Evolutionary conservation across 2,888 invertebrate species (phyloP).

Genomic region (Heliconius charithonia): DNA sequence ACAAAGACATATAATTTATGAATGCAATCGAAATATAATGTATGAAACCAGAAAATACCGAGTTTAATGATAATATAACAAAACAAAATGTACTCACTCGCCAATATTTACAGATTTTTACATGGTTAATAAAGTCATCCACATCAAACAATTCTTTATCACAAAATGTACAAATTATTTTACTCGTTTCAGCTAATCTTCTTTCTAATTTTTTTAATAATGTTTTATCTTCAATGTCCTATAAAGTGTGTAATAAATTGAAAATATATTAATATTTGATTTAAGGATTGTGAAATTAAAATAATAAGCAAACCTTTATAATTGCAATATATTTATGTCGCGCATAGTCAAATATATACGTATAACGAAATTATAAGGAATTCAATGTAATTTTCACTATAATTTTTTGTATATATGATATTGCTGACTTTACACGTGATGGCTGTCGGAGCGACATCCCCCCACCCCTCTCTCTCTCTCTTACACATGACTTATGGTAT

Average conservation of each 20-base stretch:
- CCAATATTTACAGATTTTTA: conserved; percentile 55
- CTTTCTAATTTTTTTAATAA: conserved; percentile 53
- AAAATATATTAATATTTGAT: background rate
- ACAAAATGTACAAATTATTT: conserved; percentile 59
- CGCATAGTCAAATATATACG: too few species aligned
- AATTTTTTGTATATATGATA: too few species aligned
- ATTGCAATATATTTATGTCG: too few species aligned
- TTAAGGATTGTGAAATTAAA: background rate
- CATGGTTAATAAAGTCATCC: conserved; percentile 54
- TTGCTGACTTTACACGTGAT: too few species aligned
- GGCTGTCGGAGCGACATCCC: too few species aligned
- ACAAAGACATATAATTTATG: too few species aligned
- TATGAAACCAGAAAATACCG: background rate
- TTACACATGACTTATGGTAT: too few species aligned
- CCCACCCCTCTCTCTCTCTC: too few species aligned
- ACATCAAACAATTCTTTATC: conserved; percentile 49
- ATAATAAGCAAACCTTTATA: background rate
- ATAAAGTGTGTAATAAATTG: conserved; percentile 42
- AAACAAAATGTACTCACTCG: conserved; percentile 39
- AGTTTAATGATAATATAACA: background rate
- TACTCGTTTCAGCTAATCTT: conserved; percentile 49
- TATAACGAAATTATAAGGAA: too few species aligned
- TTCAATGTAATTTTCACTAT: too few species aligned
- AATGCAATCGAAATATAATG: too few species aligned
- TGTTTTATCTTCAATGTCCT: conserved; percentile 56